phyloP scores from a whole-genome alignment of 2,113 vertebrate species.

The Corvus cornix region DNA sequence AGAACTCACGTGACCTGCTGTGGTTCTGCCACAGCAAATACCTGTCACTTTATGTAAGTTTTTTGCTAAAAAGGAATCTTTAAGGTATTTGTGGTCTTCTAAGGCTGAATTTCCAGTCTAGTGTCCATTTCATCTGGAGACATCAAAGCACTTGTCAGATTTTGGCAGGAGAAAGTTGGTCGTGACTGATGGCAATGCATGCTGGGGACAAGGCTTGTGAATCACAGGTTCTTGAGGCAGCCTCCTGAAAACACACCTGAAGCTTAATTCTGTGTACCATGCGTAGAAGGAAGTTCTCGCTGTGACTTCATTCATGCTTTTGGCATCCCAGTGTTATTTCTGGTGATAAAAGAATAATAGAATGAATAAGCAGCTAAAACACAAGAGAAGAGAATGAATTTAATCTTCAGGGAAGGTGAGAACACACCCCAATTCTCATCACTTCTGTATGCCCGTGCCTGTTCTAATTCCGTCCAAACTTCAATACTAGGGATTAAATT shows the following conservation, averaged over 20 bases:
- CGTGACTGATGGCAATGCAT: neutral
- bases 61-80: neutral
- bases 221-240: neutral
- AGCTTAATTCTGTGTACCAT: neutral
- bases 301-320: constrained; percentile 26
- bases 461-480: neutral
- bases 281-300: neutral
- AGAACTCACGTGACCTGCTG: neutral
- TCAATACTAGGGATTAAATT: neutral
- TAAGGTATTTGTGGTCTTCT: neutral
- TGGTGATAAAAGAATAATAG: constrained; percentile 10
- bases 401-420: neutral
- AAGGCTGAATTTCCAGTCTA: neutral
- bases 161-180: neutral
- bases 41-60: neutral
- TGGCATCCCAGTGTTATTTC: neutral
- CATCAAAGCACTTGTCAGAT: neutral
- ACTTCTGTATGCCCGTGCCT: neutral
- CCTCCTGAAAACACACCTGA: neutral
- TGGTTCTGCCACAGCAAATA: neutral
- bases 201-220: neutral
- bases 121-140: neutral
- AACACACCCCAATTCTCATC: neutral
- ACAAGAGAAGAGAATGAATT: neutral
- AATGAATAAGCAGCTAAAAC: constrained; percentile 15